Conservation (phyloP, 2,888 invertebrate genomes). For the Dynastes hyllus region DNA sequence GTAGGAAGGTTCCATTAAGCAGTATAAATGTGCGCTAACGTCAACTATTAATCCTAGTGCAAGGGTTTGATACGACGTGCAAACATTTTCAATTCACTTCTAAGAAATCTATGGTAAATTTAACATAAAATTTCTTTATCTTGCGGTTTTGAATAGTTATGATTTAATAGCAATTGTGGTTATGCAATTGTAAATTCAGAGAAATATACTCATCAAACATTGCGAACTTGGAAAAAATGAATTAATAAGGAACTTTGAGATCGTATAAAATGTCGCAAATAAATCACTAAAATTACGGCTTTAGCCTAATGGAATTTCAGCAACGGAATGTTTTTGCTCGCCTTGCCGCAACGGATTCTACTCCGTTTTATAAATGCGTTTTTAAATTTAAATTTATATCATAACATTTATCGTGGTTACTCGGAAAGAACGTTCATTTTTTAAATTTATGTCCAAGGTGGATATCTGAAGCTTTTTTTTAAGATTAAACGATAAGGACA, state of each 20-base stretch:
- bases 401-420: neutral
- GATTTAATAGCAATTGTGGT: too few species aligned
- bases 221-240: neutral
- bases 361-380: slow-evolving; percentile 17
- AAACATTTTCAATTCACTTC: neutral
- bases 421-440: neutral
- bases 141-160: too few species aligned
- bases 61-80: neutral
- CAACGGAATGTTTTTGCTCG: slow-evolving; percentile 12
- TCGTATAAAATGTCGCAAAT: slow-evolving; percentile 6
- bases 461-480: neutral
- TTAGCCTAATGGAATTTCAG: slow-evolving; percentile 39
- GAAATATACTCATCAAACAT: neutral
- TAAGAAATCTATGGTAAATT: neutral
- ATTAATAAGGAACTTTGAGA: slow-evolving; percentile 22
- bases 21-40: neutral
- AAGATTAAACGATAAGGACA: neutral
- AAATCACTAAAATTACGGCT: slow-evolving; percentile 40
- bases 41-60: slow-evolving; percentile 12
- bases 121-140: too few species aligned
- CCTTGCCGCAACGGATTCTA: neutral
- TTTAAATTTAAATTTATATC: slow-evolving; percentile 16
- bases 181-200: too few species aligned
- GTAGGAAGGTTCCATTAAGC: neutral
- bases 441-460: neutral